Conservation (phyloP, 2,113 vertebrate species). For the Beaufortia kweichowensis region DNA sequence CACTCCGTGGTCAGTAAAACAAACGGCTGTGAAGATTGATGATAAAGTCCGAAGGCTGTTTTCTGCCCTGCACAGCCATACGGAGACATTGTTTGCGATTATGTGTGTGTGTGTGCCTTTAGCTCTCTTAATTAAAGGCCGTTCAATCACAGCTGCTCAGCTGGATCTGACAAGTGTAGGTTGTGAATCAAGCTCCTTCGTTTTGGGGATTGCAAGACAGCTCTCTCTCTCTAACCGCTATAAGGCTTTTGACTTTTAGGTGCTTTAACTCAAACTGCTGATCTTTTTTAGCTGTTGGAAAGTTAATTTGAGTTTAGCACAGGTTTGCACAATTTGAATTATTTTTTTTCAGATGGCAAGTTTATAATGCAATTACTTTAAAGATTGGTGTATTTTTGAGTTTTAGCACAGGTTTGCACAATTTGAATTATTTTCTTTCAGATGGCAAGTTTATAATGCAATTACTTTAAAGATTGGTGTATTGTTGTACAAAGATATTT, state of each 20-base stretch:
- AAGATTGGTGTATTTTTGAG: no score
- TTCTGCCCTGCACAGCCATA: slow-evolving; percentile 28
- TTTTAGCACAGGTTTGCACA: neutral
- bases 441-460: no score
- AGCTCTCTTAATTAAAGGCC: slow-evolving; percentile 51
- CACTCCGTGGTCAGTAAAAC: slow-evolving; percentile 30
- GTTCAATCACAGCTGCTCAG: slow-evolving; percentile 59
- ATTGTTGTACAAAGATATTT: no score
- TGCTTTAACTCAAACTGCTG: slow-evolving; percentile 18
- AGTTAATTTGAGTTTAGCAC: neutral
- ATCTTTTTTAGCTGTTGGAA: slow-evolving; percentile 21
- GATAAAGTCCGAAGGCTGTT: slow-evolving; percentile 21
- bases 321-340: neutral
- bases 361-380: no score
- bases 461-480: no score
- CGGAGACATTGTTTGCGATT: slow-evolving; percentile 28
- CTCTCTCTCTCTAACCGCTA: neutral
- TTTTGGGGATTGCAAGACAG: slow-evolving; percentile 27
- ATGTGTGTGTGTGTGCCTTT: neutral
- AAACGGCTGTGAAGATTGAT: slow-evolving; percentile 46
- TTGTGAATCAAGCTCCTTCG: slow-evolving; percentile 45
- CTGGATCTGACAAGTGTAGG: slow-evolving; percentile 56
- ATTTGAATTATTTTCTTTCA: neutral
- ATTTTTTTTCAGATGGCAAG: neutral
- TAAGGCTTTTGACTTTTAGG: neutral